Conservation (phyloP, 2,888 invertebrate species). For the Dorcus parallelipipedus region DNA sequence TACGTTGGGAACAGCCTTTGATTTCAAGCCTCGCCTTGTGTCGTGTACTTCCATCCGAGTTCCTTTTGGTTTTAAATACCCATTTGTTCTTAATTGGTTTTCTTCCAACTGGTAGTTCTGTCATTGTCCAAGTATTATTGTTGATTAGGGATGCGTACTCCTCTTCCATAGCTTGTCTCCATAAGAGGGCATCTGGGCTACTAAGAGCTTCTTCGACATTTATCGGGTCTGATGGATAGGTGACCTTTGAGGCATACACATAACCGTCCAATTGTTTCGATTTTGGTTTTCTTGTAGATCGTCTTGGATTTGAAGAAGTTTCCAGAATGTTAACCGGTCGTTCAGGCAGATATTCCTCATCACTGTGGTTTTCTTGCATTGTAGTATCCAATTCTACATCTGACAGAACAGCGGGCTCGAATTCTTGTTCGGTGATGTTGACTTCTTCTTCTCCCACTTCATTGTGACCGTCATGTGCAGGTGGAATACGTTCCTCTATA, state of each 20-base stretch:
- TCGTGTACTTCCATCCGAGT: not conserved
- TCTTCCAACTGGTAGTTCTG: constrained; percentile 13
- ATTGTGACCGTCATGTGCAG: not conserved
- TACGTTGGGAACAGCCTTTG: constrained; percentile 28
- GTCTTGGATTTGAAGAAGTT: not conserved
- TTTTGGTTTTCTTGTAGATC: not conserved
- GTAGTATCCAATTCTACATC: not conserved
- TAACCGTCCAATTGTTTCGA: constrained; percentile 1
- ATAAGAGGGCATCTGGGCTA: constrained; percentile 11
- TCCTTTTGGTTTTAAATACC: constrained; percentile 20
- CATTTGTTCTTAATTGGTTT: constrained; percentile 20
- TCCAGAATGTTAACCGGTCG: not conserved
- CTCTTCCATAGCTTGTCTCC: constrained; percentile 22
- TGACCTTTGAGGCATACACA: constrained; percentile 1
- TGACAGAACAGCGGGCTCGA: not conserved
- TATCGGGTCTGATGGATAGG: constrained; percentile 4
- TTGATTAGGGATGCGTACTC: constrained; percentile 15
- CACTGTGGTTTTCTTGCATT: not conserved
- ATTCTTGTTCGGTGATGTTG: not conserved
- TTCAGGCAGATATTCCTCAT: not conserved
- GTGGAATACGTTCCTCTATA: not conserved
- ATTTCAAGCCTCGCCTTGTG: constrained; percentile 29
- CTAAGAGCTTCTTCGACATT: constrained; percentile 11
- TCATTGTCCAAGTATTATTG: constrained; percentile 20
- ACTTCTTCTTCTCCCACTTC: not conserved